Evolutionary conservation across 1,140 invertebrate species (phyloP), one percentile per base, ranked within the genome.

Genomic region (Lasioglossum baleicum): DNA sequence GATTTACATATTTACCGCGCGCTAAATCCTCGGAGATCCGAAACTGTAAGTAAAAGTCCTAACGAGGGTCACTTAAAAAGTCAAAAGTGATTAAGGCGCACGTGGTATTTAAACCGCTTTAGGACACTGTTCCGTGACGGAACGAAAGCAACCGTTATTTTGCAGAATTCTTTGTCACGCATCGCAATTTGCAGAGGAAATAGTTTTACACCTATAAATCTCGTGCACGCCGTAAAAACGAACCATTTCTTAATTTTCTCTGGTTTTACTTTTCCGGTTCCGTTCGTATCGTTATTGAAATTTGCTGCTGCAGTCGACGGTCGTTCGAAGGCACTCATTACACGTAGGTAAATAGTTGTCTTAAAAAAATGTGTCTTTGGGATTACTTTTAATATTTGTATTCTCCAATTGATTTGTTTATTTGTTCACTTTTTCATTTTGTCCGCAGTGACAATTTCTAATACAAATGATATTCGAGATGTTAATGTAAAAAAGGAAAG

Each of bases 31-130:
- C 15, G 40, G 42, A 69, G 75, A 86, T 66, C 67, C 63, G 48
- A 82, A 61, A 69, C 61, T 58, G 78, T 71, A 75, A 67, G 73
- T 79, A 82, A 79, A 69, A 75, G 74, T 40, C 26, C 8, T 48
- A 48, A 15, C 44, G 31, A 76, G 67, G 51, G n/a, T 79, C n/a
- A 67, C 71, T 82, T 82, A 77, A 40, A 84, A 85, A 85, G 83
- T 82, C 75, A 48, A 82, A 75, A 53, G 68, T 73, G 82, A 86
- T 86, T 85, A 76, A 11, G 48, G 31, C 48, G 71, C 60, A 44
- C 44, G 44, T 60, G 61, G 44, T 72, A 73, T 86, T 82, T 82
- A 79, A 78, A 66, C 44, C 67, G 60, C 58, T 82, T 78, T 44
- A 63, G 10, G 63, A 76, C 65, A 66, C 58, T 77, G 44, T 75